Conservation (phyloP, 2,888 invertebrate genomes). For the Meiosimyza platycephala region DNA sequence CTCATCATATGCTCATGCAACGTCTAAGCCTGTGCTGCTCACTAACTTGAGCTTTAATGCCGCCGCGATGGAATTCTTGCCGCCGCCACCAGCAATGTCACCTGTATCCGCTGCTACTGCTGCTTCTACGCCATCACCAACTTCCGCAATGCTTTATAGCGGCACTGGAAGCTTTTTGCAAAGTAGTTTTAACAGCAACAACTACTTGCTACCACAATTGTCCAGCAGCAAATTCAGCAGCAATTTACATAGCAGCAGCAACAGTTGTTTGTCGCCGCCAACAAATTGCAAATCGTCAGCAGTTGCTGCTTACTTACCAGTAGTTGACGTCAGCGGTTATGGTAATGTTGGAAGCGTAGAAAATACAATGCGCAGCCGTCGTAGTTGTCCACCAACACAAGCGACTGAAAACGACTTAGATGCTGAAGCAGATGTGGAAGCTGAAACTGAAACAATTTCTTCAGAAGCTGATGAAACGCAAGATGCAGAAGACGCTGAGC, state of each 20-base stretch:
- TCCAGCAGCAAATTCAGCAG: too few species aligned
- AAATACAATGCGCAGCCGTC: background rate
- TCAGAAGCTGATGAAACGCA: slow-evolving; percentile 25
- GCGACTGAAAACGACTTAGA: slow-evolving; percentile 20
- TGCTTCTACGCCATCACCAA: slow-evolving; percentile 9
- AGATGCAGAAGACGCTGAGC: slow-evolving; percentile 26
- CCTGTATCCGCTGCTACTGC: too few species aligned
- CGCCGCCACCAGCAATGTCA: background rate
- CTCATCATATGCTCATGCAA: background rate
- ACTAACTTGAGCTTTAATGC: slow-evolving; percentile 9
- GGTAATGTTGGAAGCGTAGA: too few species aligned
- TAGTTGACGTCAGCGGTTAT: too few species aligned
- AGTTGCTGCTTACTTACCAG: too few species aligned
- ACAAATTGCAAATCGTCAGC: too few species aligned
- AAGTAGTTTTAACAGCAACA: background rate
- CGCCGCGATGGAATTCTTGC: slow-evolving; percentile 6
- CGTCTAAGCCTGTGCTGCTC: background rate
- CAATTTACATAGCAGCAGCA: background rate
- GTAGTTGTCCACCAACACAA: background rate
- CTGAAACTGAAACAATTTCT: slow-evolving; percentile 29
- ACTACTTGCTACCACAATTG: background rate
- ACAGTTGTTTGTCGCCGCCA: slow-evolving; percentile 1
- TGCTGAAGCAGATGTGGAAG: slow-evolving; percentile 20
- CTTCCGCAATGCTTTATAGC: background rate
- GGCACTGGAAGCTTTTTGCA: too few species aligned